Evolutionary conservation across 2,113 vertebrate genomes (phyloP), one percentile per base, ranked within the genome.

Genomic region (Chloropsis cyanopogon): DNA sequence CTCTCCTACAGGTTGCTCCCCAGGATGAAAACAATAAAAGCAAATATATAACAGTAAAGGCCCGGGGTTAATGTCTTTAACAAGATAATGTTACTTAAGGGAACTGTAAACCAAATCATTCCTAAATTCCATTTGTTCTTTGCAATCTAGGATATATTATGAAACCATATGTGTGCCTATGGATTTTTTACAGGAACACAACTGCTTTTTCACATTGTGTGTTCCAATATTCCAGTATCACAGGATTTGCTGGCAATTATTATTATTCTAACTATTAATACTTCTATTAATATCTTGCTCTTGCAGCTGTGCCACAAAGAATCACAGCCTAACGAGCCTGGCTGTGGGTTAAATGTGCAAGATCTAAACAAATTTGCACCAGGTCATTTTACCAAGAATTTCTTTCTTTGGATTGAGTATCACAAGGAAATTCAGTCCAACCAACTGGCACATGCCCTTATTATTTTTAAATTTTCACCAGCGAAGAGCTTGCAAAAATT

Each of bases 21-120:
- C 96, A 95, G 94, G 97, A 97, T 97, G 97, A 98, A 98, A 98
- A 98, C 97, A 97, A 95, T 97, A 97, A 97, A 97, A 98, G 97
- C 97, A 97, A 97, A 98, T 97, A 97, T 97, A 96, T 96, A 98
- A 97, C 95, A 96, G 95, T 96, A 95, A 91, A 97, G 97, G 96
- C 98, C 97, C 52, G 93, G 97, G 97, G 98, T 97, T 98, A 98
- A 98, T 98, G 98, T 98, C 94, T 98, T 98, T 97, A 98, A 98
- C 97, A 97, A 98, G 98, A 97, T 98, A 97, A 98, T 97, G 97
- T 97, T 97, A 97, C 98, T 98, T 98, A 92, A 95, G 97, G 97
- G 98, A 98, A 96, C 96, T 97, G 97, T 98, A 98, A 98, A 97
- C 96, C 96, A 96, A 96, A 97, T 97, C 89, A 96, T 94, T 97